Base-by-base conservation (phyloP, 1,140 invertebrate species). In the Drosophila pruinosa region DNA sequence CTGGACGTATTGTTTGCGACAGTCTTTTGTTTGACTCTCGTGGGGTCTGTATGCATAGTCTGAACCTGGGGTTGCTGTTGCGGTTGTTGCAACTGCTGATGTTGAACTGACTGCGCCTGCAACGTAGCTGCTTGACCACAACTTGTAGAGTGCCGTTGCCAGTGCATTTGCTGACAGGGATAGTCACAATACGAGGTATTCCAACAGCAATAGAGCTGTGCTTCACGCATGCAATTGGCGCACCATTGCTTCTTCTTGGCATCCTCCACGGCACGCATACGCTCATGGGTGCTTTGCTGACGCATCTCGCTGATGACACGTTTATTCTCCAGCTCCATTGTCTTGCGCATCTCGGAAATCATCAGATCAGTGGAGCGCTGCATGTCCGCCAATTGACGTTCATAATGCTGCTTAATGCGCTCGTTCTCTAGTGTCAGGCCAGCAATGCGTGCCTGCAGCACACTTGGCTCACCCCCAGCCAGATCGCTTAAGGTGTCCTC, bases 101-200 rank as follows among this genome's bases (percentile, higher is more conserved):
- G n/a, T 21, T 1, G n/a, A n/a, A n/a, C n/a, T n/a, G 38, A n/a
- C 12, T 52, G 21, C 7, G 31, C 3, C 6, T 63, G 28, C 24
- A 68, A 19, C 4, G 70, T 68, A 5, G 57, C 14, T 3, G 39
- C 57, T 31, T 75, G 26, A 17, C 67, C 28, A 53, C 90, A 91
- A 81, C 92, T 68, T 31, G 47, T 3, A 2, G 80, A 93, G 82
- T 96, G 95, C 6, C 90, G 89, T 0, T 92, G 58, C 95, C 95
- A 96, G 89, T 96, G 95, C 69, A 93, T 92, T 57, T 94, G 92
- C 89, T 97, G 96, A 80, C 97, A 98, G 2, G 94, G 92, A 90
- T 96, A 96, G 92, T 96, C 95, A 91, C 97, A 98, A 90, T 98
- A 98, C 26, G 96, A 95, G 0, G 97, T 98, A 92, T 98, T 98